phyloP scores from a whole-genome alignment of 1,140 invertebrate genomes.

The Phenacoccus solenopsis region DNA sequence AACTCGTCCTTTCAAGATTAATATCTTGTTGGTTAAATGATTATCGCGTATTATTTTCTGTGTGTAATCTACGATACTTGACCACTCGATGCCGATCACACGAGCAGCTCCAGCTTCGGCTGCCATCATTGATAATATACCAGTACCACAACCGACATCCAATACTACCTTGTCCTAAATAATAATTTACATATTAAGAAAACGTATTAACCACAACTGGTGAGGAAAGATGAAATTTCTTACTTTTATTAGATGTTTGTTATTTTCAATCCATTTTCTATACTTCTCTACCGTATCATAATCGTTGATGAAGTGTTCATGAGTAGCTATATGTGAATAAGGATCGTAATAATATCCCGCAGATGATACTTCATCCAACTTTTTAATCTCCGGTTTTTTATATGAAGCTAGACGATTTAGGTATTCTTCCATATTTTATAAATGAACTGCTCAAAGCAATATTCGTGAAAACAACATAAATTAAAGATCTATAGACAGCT shows the following conservation, averaged over 20 bases:
- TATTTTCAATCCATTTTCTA: not conserved
- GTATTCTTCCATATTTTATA: slow-evolving; percentile 1
- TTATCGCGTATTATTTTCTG: slow-evolving; percentile 71
- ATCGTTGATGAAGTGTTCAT: not conserved
- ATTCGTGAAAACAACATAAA: too few relatives aligned
- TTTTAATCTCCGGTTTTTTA: not conserved
- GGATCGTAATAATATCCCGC: not conserved
- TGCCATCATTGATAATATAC: slow-evolving; percentile 89
- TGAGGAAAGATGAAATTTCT: not conserved
- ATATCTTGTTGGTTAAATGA: slow-evolving; percentile 29
- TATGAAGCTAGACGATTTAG: not conserved
- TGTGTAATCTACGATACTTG: slow-evolving; percentile 73
- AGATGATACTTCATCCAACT: not conserved
- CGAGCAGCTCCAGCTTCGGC: slow-evolving; percentile 83
- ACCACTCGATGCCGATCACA: slow-evolving; percentile 88
- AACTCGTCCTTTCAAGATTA: not conserved
- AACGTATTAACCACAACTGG: not conserved
- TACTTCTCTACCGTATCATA: not conserved
- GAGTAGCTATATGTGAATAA: not conserved
- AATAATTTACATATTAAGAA: not conserved
- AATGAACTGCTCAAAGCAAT: too few relatives aligned
- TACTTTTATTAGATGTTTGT: not conserved
- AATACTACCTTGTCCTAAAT: slow-evolving; percentile 70
- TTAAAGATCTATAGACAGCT: too few relatives aligned
- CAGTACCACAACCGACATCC: slow-evolving; percentile 96